These are phyloP conservation scores for Ischnus inquisitorius DNA, from an alignment of 2,888 invertebrate species.

Conservation along the genomic window DNA sequence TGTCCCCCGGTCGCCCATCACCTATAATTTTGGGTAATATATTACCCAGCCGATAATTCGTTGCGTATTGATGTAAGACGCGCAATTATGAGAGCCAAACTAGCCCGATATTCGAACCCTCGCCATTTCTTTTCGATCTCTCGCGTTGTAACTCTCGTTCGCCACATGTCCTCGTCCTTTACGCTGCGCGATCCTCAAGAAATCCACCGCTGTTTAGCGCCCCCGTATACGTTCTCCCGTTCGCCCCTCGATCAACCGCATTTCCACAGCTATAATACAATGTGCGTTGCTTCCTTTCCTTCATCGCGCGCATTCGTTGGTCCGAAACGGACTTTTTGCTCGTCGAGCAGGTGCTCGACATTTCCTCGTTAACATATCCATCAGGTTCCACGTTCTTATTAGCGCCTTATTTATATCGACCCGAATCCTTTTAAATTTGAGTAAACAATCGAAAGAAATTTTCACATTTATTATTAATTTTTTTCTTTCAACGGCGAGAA, in stretches of 20 bases:
- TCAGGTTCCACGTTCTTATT: background rate
- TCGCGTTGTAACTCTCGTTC: slow-evolving; percentile 68
- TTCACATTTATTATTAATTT: background rate
- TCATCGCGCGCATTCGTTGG: slow-evolving; percentile 6
- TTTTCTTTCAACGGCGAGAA: background rate
- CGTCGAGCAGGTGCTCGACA: slow-evolving; percentile 34
- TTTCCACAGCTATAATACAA: slow-evolving; percentile 4
- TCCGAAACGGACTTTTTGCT: slow-evolving; percentile 14
- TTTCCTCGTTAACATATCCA: slow-evolving; percentile 13
- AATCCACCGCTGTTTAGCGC: slow-evolving; percentile 42
- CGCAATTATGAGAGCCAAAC: slow-evolving; percentile 81
- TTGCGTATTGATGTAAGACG: slow-evolving; percentile 82
- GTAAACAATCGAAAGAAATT: background rate
- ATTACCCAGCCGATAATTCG: slow-evolving; percentile 83
- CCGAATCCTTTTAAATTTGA: background rate
- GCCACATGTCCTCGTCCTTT: slow-evolving; percentile 77
- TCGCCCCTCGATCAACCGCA: slow-evolving; percentile 63
- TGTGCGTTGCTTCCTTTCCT: background rate
- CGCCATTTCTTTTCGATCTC: slow-evolving; percentile 51
- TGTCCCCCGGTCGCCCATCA: slow-evolving; percentile 82
- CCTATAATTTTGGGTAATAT: slow-evolving; percentile 85
- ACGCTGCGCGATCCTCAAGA: slow-evolving; percentile 28
- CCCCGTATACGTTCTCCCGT: slow-evolving; percentile 37
- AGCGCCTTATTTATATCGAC: background rate
- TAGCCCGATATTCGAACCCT: slow-evolving; percentile 72